Evolutionary conservation across 2,113 vertebrate species (phyloP), one percentile per base, ranked within the genome.

Genomic region (Eubucco bourcierii): DNA sequence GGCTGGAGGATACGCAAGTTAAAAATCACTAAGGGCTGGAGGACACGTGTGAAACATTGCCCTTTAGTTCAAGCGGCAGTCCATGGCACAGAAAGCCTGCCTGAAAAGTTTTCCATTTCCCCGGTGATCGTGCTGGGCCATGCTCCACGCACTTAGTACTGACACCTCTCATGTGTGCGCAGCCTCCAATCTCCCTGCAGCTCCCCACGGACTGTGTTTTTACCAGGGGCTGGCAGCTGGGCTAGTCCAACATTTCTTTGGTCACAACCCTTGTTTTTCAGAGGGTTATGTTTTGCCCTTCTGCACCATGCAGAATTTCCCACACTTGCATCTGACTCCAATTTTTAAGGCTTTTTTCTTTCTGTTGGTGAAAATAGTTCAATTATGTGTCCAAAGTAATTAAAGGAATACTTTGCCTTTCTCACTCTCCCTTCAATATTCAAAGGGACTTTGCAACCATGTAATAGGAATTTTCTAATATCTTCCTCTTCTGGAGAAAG

Each of bases 1-100:
- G 33, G 33, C 15, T n/a, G 41, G 21, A 65, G 34, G 46, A 74
- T 23, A 14, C 11, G 3, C 2, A n/a, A 68, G 89, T 90, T 95
- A 95, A 90, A 92, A 95, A 92, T 90, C 93, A n/a, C 80, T 79
- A 46, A 82, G 60, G 71, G 29, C 58, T 9, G n/a, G 44, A 85
- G 71, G 55, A 12, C 8, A 46, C 25, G 7, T 61, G 84, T 79
- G 90, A 90, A 84, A 92, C 91, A 7, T 89, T 94, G 93, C 75
- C 72, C 87, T 95, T 79, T 27, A 50, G 93, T 72, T 84, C 75
- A 70, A 84, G 46, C 79, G 87, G 75, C 75, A 63, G 28, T 34
- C 34, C 66, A 3, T 5, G 5, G 14, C 8, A 34, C 82, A 91
- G 81, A 91, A 92, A 77, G 52, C 56, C 34, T 72, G 0, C 19